Conservation (phyloP, 2,113 vertebrate species). For the Syrmaticus mikado region DNA sequence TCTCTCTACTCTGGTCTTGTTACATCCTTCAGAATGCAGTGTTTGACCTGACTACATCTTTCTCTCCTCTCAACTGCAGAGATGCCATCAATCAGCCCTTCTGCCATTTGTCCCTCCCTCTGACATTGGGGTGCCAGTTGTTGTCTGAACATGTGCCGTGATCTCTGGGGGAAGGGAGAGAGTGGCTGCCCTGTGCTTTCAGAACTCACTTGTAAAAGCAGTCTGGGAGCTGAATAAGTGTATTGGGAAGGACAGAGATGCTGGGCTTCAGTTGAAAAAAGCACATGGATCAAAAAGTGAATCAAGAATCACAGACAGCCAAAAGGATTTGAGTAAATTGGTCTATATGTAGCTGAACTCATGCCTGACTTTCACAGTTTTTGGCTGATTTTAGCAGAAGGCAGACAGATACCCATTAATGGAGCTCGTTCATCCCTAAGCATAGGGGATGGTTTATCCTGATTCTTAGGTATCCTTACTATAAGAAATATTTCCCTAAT, state of each 20-base stretch:
- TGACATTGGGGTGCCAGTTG: neutral
- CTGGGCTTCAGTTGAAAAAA: neutral
- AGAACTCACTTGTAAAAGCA: neutral
- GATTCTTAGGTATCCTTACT: neutral
- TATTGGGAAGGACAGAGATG: neutral
- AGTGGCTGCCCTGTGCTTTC: neutral
- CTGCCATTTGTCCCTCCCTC: conserved; percentile 44
- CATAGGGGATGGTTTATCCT: neutral
- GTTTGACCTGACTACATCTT: neutral
- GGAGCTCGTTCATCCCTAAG: neutral
- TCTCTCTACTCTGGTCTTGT: neutral
- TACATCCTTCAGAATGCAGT: neutral
- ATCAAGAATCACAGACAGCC: neutral
- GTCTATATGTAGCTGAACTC: accelerated
- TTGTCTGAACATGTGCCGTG: conserved; percentile 33
- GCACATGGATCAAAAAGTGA: neutral
- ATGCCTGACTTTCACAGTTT: neutral
- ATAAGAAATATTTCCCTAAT: neutral
- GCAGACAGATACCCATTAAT: neutral
- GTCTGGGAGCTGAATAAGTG: neutral
- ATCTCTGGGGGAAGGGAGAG: neutral
- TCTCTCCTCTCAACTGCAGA: neutral
- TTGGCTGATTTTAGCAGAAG: neutral
- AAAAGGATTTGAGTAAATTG: neutral
- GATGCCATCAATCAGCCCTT: neutral